Evolutionary conservation across 2,888 invertebrate genomes (phyloP), one percentile per base, ranked within the genome.

Genomic region (Drosophila putrida): DNA sequence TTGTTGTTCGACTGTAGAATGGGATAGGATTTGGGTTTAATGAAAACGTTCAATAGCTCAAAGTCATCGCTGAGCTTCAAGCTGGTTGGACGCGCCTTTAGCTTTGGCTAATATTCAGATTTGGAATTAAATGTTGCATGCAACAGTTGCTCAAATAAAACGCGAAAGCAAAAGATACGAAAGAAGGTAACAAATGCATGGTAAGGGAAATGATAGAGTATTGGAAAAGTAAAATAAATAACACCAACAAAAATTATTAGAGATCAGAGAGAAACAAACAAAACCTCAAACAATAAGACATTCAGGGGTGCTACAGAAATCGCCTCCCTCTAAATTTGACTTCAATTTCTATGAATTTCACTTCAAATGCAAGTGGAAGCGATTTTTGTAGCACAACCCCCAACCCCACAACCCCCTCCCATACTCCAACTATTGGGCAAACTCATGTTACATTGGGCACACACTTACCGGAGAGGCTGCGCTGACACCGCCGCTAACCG

Each of bases 381-480:
- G n/a, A n/a, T n/a, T n/a, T n/a, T n/a, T n/a, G n/a, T n/a, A n/a
- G n/a, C n/a, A n/a, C n/a, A n/a, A n/a, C n/a, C n/a, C n/a, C n/a
- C n/a, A n/a, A n/a, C n/a, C n/a, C n/a, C n/a, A n/a, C n/a, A n/a
- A n/a, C n/a, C 49, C 63, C 20, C 41, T 58, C 43, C 13, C 38
- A 15, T n/a, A 25, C 33, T 25, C 10, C 13, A 31, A 13, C 6
- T 28, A 13, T 6, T 15, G 6, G 6, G 9, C 31, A 31, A 6
- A 6, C 31, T 8, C 46, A 50, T 20, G 20, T 25, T 28, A 51
- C 28, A 41, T 28, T 35, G 25, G 41, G 49, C 28, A 25, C 35
- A 50, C 46, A 84, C 89, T 89, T 88, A 92, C 93, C 90, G 92
- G 92, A 67, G 90, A 83, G 68, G 90, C 80, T 73, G 87, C 85